These are phyloP conservation scores for Microchirus variegatus DNA, from an alignment of 2,797 vertebrate species.

Conservation along the genomic window DNA sequence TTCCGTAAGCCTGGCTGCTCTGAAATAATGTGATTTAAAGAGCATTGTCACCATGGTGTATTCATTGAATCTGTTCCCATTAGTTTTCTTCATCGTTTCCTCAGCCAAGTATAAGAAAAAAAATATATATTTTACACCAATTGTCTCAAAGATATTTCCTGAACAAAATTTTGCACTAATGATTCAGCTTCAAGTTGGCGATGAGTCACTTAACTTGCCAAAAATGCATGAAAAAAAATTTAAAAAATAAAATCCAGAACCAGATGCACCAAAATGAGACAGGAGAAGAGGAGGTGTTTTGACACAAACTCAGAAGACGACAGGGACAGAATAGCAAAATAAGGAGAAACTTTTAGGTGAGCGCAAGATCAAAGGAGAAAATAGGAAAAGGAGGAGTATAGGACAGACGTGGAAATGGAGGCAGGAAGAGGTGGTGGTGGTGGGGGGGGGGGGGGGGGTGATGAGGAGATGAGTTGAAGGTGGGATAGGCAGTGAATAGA, in stretches of 20 bases:
- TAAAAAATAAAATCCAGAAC: neutral
- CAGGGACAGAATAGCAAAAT: constrained; percentile 33
- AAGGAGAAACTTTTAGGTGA: constrained; percentile 20
- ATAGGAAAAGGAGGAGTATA: constrained; percentile 6
- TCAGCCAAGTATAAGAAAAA: neutral
- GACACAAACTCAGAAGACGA: constrained; percentile 17
- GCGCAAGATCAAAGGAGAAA: constrained; percentile 24
- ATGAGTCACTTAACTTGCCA: neutral
- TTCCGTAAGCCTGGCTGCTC: no score
- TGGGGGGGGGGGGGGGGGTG: neutral
- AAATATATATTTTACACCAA: neutral
- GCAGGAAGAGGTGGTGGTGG: neutral
- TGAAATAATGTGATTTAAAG: no score
- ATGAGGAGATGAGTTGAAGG: neutral
- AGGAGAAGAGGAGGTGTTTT: constrained; percentile 17
- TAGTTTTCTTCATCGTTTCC: neutral
- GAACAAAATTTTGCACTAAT: neutral
- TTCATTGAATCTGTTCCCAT: neutral
- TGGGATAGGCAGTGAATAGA: constrained; percentile 10
- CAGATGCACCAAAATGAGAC: neutral
- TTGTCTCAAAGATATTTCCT: neutral
- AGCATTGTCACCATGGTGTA: neutral
- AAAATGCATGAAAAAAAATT: neutral
- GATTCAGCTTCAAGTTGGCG: neutral
- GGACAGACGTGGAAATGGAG: constrained; percentile 4